phyloP scores from a whole-genome alignment of 2,113 vertebrate species.

The Okapia johnstoni region DNA sequence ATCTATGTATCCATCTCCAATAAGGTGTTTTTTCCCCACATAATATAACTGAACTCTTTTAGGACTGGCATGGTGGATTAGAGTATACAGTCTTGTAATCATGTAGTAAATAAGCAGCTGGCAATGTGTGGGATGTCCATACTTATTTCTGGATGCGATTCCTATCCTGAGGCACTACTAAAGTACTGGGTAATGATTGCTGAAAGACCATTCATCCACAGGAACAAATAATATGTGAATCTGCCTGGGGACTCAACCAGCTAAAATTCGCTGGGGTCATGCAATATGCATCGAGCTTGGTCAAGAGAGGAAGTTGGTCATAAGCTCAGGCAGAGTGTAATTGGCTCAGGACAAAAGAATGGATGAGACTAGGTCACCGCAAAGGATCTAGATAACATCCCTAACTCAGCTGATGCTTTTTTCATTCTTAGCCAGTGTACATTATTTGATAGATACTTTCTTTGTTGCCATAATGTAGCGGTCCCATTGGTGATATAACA shows the following conservation, averaged over 20 bases:
- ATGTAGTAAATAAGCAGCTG: constrained; percentile 41
- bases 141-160: constrained; percentile 51
- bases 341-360: constrained; percentile 46
- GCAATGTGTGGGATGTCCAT: neutral
- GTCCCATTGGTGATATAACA: neutral
- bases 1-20: neutral
- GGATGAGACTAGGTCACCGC: neutral
- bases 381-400: constrained; percentile 3
- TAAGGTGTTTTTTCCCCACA: neutral
- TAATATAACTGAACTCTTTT: constrained; percentile 8
- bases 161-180: constrained; percentile 42
- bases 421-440: neutral
- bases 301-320: constrained; percentile 38
- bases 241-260: constrained; percentile 53
- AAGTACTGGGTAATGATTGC: constrained; percentile 49
- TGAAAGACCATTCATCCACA: constrained; percentile 63
- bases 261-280: constrained; percentile 65
- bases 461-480: neutral
- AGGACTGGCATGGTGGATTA: neutral
- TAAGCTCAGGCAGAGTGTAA: constrained; percentile 31
- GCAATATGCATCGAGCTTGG: constrained; percentile 40
- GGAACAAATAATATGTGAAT: constrained; percentile 64
- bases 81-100: neutral
- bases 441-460: neutral
- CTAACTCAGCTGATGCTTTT: neutral